Evolutionary conservation across 2,113 vertebrate genomes (phyloP), one percentile per base, ranked within the genome.

Genomic region (Campylomormyrus tamandua): DNA sequence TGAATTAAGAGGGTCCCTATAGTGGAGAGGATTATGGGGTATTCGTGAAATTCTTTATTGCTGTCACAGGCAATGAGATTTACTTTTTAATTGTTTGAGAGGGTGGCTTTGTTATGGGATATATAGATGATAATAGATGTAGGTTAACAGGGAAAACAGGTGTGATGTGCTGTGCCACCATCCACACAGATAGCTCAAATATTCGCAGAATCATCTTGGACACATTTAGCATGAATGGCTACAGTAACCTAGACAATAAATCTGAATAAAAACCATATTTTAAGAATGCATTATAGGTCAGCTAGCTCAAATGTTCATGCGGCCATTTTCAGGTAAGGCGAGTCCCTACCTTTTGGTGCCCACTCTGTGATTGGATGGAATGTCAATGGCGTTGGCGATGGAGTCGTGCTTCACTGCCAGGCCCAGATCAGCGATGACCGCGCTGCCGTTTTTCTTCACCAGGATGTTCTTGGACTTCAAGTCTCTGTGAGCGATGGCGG

Each of bases 391-490:
- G 94, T 99, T 98, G 58, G 96, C 95, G 94, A 93, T 89, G 19
- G 98, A 98, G 94, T 99, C 96, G 2, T 98, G 98, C 93, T 98
- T 99, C 91, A 99, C 98, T 0, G 98, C 98, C 95, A 99, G 94
- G 4, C 98, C 98, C 92, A 99, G 94, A 92, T 99, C 98, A 0
- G 98, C 98, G 8, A 99, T 98, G 93, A 96, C 98, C 0, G 98
- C 99, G 0, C 95, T 97, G 88, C 98, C 97, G 3, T 97, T 98
- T 94, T 95, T 98, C 95, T 98, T 99, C 93, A 99, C 98, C 90
- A 99, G 94, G 93, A 99, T 97, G 91, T 99, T 99, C 92, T 99
- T 99, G 56, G 98, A 99, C 90, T 99, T 99, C 86, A 99, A 95
- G n/a, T 99, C 98, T 91, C 98, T 96, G 95, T 99, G 98, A 5